Conservation (phyloP, 2,888 invertebrate genomes). For the Leptinotarsa juncta region DNA sequence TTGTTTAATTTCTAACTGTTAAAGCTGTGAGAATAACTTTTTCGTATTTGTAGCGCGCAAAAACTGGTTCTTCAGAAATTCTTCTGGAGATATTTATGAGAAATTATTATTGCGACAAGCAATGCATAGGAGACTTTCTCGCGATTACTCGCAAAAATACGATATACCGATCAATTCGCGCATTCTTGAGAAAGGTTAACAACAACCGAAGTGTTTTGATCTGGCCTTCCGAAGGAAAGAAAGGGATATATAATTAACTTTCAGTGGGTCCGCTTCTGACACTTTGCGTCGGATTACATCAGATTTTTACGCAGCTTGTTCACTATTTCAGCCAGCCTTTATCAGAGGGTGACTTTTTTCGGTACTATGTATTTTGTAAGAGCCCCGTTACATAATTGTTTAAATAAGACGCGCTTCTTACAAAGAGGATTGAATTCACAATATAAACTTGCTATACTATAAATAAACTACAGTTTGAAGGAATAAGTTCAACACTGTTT, state of each 20-base stretch:
- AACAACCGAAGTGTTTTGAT: background rate
- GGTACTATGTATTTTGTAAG: too few relatives aligned
- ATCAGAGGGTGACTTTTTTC: background rate
- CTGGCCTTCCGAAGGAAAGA: background rate
- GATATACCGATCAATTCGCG: background rate
- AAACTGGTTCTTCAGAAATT: constrained; percentile 12
- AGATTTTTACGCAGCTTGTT: background rate
- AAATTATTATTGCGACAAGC: background rate
- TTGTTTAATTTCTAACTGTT: background rate
- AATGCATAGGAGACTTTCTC: background rate
- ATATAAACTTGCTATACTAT: too few relatives aligned
- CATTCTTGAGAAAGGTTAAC: background rate
- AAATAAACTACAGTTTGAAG: too few relatives aligned
- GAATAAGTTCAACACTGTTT: too few relatives aligned
- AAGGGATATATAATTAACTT: constrained; percentile 15
- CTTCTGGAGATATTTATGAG: constrained; percentile 13
- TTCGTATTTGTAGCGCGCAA: constrained; percentile 2
- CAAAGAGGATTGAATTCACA: too few relatives aligned
- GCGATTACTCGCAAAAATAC: constrained; percentile 10
- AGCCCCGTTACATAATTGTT: too few relatives aligned
- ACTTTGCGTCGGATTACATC: constrained; percentile 3
- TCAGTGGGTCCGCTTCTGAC: constrained; percentile 11
- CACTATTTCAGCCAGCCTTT: background rate
- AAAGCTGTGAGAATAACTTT: background rate
- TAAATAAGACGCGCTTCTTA: too few relatives aligned